Evolutionary conservation across 2,888 invertebrate species (phyloP), one percentile per base, ranked within the genome.

Genomic region (Thereva unica): DNA sequence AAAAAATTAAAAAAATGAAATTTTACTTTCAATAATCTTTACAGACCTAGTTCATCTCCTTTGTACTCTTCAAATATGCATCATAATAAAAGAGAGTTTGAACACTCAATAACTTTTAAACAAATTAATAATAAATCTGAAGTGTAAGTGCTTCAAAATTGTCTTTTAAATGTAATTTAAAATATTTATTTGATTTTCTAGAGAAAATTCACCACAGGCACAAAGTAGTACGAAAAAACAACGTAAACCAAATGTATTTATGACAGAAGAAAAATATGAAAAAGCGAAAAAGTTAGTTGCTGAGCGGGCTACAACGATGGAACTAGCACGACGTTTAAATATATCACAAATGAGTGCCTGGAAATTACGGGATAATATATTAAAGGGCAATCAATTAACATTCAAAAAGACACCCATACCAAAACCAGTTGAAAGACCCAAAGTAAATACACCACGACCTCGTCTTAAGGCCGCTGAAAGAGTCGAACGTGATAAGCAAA

Each of bases 311-410:
- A 78, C 80, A 42, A 80, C 80, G 38, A 78, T 80, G 78, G 80
- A 80, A 71, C 78, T 80, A 35, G 80, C 80, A 1, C 74, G 78
- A n/a, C 76, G 77, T 2, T 66, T 80, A 12, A 79, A 80, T 69
- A 79, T 80, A 23, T 80, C 80, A 4, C 80, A 80, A 71, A 80
- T 80, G 80, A 80, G 80, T 35, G 80, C 80, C 45, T 80, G 80
- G 80, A 80, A 80, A 71, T 72, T 80, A 64, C 76, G 80, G 12
- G 80, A 80, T 72, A 79, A 79, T 69, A 80, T 80, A 67, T 72
- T 79, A 7, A 80, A 80, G 73, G 79, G 79, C 34, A 74, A 80
- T 50, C 79, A 79, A 34, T 72, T 80, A 5, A 78, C 79, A n/a
- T 80, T 80, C 75, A 57, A 53, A 42, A 44, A 52, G 34, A 49